phyloP scores from a whole-genome alignment of 2,113 vertebrate species.

The Hiodon alosoides region DNA sequence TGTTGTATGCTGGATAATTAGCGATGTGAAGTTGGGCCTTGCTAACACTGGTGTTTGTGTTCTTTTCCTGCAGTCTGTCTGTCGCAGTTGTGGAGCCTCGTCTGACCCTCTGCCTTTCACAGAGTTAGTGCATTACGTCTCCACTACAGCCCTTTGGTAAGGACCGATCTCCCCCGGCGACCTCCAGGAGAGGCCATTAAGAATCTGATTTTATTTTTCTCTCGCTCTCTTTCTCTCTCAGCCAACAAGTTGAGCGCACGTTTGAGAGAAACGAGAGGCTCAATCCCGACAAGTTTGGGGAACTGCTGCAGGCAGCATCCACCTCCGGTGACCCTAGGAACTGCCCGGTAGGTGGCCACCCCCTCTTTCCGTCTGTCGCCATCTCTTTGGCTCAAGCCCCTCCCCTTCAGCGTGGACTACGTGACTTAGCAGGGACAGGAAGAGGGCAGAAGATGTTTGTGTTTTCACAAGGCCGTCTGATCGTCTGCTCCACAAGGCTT shows the following conservation, averaged over 20 bases:
- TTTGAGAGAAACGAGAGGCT: conserved; percentile 72
- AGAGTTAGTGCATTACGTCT: conserved; percentile 94
- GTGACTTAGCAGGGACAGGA: too few species aligned
- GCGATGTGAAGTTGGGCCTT: neutral
- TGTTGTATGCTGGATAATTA: conserved; percentile 8
- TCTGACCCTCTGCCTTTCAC: conserved; percentile 95
- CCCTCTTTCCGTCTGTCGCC: too few species aligned
- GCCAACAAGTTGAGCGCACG: conserved; percentile 78
- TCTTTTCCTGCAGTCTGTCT: conserved; percentile 74
- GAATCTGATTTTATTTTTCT: neutral
- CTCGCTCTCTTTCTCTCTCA: conserved; percentile 33
- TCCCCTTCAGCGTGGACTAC: too few species aligned
- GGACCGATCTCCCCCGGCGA: conserved; percentile 24
- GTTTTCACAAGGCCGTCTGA: too few species aligned
- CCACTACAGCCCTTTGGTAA: conserved; percentile 94
- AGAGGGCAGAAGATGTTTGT: too few species aligned
- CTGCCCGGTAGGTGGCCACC: conserved; percentile 77
- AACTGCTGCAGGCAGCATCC: conserved; percentile 84
- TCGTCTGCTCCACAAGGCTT: too few species aligned
- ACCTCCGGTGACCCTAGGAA: conserved; percentile 87
- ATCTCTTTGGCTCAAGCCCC: too few species aligned
- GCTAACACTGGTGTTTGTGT: conserved; percentile 21
- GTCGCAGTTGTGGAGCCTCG: conserved; percentile 90
- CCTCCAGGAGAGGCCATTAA: neutral
- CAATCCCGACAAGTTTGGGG: conserved; percentile 79